Conservation (phyloP, 1,140 invertebrate species). For the Drosophila carrolli region DNA sequence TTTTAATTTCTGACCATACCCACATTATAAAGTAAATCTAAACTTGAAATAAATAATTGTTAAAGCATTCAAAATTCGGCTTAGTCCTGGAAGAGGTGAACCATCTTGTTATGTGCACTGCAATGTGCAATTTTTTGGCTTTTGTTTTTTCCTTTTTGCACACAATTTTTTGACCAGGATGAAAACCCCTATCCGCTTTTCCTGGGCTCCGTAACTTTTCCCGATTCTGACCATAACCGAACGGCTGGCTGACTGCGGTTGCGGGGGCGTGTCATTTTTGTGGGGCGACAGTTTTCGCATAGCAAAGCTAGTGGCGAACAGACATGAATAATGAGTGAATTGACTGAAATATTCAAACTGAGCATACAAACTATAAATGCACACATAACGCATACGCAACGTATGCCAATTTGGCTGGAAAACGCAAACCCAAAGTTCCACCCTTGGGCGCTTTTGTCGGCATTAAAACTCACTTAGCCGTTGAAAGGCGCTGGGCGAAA, state of each 20-base stretch:
- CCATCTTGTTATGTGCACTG: conserved; percentile 22
- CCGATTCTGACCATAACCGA: conserved; percentile 23
- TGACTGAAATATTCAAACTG: conserved; percentile 36
- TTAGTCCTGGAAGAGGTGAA: neutral
- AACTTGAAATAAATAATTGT: too few species aligned
- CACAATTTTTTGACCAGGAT: conserved; percentile 24
- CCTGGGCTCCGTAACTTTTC: conserved; percentile 6
- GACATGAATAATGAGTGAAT: conserved; percentile 79
- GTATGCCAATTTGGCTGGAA: conserved; percentile 37
- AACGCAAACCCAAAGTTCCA: conserved; percentile 8
- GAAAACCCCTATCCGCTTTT: conserved; percentile 3
- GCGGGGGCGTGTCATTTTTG: conserved; percentile 39
- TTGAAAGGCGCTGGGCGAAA: conserved; percentile 6
- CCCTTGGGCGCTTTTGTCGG: conserved; percentile 44
- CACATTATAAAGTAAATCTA: neutral
- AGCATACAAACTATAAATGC: conserved; percentile 25
- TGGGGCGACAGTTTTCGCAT: conserved; percentile 53
- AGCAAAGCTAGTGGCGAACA: conserved; percentile 58
- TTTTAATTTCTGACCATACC: too few species aligned
- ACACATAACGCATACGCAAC: conserved; percentile 64
- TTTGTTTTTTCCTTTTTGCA: conserved; percentile 15
- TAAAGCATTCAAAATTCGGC: conserved; percentile 1
- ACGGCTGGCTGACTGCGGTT: conserved; percentile 36
- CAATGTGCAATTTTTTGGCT: conserved; percentile 24
- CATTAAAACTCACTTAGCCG: conserved; percentile 76